These are phyloP conservation scores for Microctenopoma stevenorrisi DNA, from an alignment of 2,797 vertebrate species.

Conservation along the genomic window DNA sequence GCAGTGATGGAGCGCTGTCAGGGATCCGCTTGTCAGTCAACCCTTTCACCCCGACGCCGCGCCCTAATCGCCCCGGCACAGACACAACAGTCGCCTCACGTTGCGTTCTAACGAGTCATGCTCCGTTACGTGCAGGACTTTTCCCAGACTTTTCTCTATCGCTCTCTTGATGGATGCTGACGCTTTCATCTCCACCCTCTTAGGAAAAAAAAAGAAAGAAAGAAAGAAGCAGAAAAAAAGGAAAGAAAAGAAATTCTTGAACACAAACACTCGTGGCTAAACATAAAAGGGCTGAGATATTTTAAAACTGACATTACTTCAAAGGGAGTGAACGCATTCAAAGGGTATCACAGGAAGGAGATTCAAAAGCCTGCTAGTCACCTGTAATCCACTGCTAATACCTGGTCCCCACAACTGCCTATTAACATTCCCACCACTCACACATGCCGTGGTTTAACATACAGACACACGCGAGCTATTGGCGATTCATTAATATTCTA, in stretches of 20 bases:
- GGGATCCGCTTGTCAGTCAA: conserved; percentile 58
- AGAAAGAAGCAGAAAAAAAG: conserved; percentile 21
- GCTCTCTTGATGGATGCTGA: conserved; percentile 70
- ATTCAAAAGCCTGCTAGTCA: conserved; percentile 78
- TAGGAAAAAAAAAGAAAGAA: conserved; percentile 21
- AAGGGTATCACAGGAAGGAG: conserved; percentile 78
- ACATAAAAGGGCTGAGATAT: conserved; percentile 79
- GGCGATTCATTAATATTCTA: conserved; percentile 52
- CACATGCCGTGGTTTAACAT: conserved; percentile 22
- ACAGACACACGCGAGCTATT: conserved; percentile 10
- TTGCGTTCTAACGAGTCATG: conserved; percentile 66
- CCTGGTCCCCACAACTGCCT: conserved; percentile 66
- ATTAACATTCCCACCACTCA: conserved; percentile 58
- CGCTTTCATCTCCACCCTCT: conserved; percentile 69
- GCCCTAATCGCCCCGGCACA: conserved; percentile 48
- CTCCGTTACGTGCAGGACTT: conserved; percentile 63
- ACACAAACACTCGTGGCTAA: conserved; percentile 77
- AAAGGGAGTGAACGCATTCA: conserved; percentile 78
- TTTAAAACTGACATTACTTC: conserved; percentile 82
- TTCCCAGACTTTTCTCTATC: conserved; percentile 54
- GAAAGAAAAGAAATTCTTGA: conserved; percentile 51
- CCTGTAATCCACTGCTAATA: conserved; percentile 83
- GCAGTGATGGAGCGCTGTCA: conserved; percentile 44
- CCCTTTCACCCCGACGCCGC: conserved; percentile 52
- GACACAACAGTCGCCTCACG: conserved; percentile 52